A percentile compares a stretch with the other conserved stretches of the same genome.
phyloP scores from a whole-genome alignment of 1,140 invertebrate species.

The Leptinotarsa undecemlineata region DNA sequence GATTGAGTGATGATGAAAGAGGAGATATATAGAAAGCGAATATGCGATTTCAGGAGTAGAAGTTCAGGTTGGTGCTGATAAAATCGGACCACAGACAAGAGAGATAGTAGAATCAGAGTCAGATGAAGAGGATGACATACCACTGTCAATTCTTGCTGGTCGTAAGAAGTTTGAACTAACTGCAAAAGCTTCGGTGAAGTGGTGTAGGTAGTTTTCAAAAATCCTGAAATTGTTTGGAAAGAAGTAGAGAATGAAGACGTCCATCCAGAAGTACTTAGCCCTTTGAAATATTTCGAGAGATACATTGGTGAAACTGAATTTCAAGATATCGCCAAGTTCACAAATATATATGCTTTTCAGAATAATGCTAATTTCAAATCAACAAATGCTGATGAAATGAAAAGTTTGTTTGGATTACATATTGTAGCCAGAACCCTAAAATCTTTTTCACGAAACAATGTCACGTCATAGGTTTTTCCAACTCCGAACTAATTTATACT shows the following conservation, averaged over 20 bases:
- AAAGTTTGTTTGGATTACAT: constrained; percentile 16
- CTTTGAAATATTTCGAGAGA: constrained; percentile 1
- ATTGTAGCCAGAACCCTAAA: not conserved
- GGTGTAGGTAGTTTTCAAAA: not conserved
- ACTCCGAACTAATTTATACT: constrained; percentile 6
- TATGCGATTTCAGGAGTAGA: not conserved
- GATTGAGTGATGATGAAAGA: not conserved
- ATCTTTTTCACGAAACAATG: not conserved
- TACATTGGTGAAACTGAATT: not conserved
- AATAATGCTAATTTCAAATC: not conserved
- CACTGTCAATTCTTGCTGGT: not conserved
- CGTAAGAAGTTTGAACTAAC: not conserved
- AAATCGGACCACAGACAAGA: not conserved
- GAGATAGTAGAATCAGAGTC: not conserved
- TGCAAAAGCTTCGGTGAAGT: not conserved
- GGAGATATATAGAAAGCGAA: not conserved
- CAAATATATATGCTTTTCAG: constrained; percentile 8
- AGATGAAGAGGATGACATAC: not conserved
- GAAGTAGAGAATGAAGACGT: not conserved
- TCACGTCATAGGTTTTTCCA: constrained; percentile 13
- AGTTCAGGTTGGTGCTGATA: not conserved
- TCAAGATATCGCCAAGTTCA: constrained; percentile 18
- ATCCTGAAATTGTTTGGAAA: not conserved
- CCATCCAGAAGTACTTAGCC: not conserved
- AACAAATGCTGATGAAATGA: not conserved